Conservation (phyloP, 2,113 vertebrate genomes). For the Crotalus helleri region DNA sequence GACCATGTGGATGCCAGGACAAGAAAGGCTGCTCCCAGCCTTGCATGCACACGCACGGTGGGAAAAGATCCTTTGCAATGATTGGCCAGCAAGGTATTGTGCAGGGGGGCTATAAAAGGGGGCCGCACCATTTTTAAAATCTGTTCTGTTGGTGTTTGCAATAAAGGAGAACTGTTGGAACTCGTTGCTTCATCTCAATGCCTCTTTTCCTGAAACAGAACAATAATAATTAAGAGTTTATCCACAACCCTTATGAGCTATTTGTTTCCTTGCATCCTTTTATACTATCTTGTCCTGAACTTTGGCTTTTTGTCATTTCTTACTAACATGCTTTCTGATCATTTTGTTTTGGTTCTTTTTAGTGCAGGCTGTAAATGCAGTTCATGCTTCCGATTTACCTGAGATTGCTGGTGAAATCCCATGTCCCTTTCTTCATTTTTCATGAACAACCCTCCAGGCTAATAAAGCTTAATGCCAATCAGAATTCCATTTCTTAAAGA, state of each 20-base stretch:
- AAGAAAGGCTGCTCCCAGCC: too few relatives aligned
- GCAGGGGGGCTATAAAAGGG: too few relatives aligned
- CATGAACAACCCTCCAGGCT: background rate
- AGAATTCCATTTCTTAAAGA: background rate
- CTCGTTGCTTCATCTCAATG: too few relatives aligned
- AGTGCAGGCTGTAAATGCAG: background rate
- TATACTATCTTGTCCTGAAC: background rate
- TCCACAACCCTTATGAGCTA: background rate
- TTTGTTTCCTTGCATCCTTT: background rate
- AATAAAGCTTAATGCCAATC: background rate
- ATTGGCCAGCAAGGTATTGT: too few relatives aligned
- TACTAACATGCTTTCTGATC: background rate
- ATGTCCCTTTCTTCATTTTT: background rate
- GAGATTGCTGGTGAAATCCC: background rate
- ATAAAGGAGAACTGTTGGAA: too few relatives aligned
- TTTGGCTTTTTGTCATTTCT: background rate
- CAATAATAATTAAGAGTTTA: conserved; percentile 47
- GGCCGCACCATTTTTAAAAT: too few relatives aligned
- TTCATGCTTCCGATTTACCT: background rate
- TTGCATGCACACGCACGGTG: too few relatives aligned
- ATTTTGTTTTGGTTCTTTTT: background rate
- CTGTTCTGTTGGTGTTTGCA: too few relatives aligned
- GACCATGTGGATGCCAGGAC: too few relatives aligned
- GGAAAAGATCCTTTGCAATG: too few relatives aligned
- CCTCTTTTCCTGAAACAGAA: too few relatives aligned